Conservation (phyloP, 2,888 invertebrate species). For the Galerucella pusilla region DNA sequence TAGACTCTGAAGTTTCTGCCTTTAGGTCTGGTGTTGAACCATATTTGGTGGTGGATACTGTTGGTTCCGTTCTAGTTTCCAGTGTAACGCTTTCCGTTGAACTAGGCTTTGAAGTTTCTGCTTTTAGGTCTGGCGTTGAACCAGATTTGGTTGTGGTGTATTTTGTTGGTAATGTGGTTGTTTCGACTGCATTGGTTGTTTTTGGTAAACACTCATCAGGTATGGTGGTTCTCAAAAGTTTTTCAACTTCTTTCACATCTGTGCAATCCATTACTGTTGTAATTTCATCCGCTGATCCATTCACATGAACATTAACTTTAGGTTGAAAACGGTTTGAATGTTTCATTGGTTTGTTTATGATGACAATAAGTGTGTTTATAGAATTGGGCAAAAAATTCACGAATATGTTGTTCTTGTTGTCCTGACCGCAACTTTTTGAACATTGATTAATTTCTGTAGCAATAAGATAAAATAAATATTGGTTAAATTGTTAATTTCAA, state of each 20-base stretch:
- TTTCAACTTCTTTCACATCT: background rate
- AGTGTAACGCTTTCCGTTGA: too few relatives aligned
- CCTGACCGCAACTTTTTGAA: background rate
- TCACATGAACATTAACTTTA: background rate
- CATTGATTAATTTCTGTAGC: constrained; percentile 1
- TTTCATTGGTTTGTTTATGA: background rate
- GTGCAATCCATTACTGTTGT: background rate
- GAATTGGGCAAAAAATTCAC: constrained; percentile 9
- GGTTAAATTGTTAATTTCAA: background rate
- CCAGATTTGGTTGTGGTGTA: too few relatives aligned
- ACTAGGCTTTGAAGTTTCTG: too few relatives aligned
- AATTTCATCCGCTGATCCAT: background rate
- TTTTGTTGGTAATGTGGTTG: background rate
- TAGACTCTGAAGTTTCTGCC: too few relatives aligned
- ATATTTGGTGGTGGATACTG: too few relatives aligned
- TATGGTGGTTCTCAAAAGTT: background rate
- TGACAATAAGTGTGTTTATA: constrained; percentile 3
- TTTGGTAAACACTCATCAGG: constrained; percentile 4
- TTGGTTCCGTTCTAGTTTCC: too few relatives aligned
- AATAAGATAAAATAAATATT: constrained; percentile 1
- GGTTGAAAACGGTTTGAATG: background rate
- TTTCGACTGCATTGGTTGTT: background rate
- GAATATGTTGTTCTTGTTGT: background rate
- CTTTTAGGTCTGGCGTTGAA: too few relatives aligned
- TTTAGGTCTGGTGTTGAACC: too few relatives aligned